phyloP scores from a whole-genome alignment of 2,113 vertebrate genomes.

The Hypocryptadius cinnamomeus region DNA sequence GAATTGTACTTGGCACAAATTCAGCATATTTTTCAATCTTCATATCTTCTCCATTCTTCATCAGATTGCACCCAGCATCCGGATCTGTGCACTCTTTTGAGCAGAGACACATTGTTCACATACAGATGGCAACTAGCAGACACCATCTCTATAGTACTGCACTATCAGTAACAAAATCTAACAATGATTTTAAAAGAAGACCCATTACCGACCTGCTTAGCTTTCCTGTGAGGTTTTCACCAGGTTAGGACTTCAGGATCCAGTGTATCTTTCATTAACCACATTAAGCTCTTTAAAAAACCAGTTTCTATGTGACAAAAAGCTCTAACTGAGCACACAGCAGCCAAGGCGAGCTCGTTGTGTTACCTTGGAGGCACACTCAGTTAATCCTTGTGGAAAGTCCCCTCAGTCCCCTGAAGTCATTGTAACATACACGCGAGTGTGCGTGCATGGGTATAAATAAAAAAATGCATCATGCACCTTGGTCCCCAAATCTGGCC shows the following conservation, averaged over 20 bases:
- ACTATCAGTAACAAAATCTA: neutral
- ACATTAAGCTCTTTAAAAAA: neutral
- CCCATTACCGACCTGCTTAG: neutral
- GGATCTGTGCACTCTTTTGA: neutral
- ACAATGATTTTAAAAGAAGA: neutral
- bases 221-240: neutral
- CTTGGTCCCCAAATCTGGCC: constrained; percentile 52
- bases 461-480: constrained; percentile 70
- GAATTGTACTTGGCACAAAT: neutral
- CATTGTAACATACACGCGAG: constrained; percentile 55
- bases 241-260: neutral
- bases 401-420: constrained; percentile 71
- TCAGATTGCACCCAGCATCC: neutral
- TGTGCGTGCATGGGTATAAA: constrained; percentile 71
- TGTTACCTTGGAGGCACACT: constrained; percentile 37
- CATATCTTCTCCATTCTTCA: neutral
- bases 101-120: neutral
- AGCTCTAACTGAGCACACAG: neutral
- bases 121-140: neutral
- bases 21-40: neutral
- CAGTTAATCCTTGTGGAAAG: constrained; percentile 67
- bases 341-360: neutral
- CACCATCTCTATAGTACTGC: too few species aligned
- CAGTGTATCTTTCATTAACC: neutral
- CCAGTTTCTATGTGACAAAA: neutral